A percentile compares a stretch with the other conserved stretches of the same genome.
Evolutionary conservation across 2,113 vertebrate species (phyloP).

Genomic region (Odocoileus virginianus): DNA sequence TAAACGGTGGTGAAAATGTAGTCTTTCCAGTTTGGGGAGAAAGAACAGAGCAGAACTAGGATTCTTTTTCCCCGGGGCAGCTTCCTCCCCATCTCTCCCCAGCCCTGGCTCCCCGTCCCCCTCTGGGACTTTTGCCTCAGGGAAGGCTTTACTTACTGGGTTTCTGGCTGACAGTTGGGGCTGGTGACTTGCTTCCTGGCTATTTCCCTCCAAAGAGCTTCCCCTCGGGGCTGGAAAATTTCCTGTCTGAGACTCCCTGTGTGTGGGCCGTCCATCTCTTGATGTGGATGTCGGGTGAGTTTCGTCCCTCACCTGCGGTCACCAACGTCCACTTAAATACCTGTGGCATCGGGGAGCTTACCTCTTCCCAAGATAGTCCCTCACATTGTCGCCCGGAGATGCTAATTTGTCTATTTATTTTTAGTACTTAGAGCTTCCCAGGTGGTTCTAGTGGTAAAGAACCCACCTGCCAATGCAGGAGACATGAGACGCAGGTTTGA

Average conservation of each 20-base stretch:
- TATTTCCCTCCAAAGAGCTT: neutral
- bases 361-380: rapidly evolving
- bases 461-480: neutral
- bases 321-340: neutral
- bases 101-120: rapidly evolving
- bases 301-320: neutral
- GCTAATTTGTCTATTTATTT: neutral
- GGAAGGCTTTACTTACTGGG: neutral
- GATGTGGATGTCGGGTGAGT: too few species aligned
- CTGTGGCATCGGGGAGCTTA: neutral
- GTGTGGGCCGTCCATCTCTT: rapidly evolving
- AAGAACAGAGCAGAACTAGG: neutral
- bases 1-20: neutral
- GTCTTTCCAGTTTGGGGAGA: slow-evolving; percentile 62
- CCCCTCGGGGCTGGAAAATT: neutral
- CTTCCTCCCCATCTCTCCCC: neutral
- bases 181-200: rapidly evolving
- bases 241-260: neutral
- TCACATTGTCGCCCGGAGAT: neutral
- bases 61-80: neutral
- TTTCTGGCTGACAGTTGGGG: neutral
- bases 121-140: neutral
- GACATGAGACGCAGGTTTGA: neutral
- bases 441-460: neutral
- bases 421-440: neutral